Evolutionary conservation across 2,888 invertebrate species (phyloP), one percentile per base, ranked within the genome.

Genomic region (Drosophila suboccidentalis): DNA sequence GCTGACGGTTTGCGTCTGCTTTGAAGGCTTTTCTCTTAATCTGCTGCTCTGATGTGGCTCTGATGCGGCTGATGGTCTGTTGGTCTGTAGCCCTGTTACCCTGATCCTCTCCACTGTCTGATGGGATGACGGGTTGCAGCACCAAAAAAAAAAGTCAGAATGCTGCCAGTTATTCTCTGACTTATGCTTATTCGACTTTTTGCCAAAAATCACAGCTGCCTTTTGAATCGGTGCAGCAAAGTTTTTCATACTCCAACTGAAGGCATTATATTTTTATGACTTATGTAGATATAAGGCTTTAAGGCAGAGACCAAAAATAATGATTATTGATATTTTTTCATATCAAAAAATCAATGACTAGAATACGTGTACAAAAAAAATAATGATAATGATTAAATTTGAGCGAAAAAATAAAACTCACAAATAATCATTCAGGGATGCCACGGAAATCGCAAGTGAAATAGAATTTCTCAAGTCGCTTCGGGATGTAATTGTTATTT

Each of bases 1-100:
- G 64, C 50, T 83, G 82, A 87, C 84, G 73, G 67, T 62, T 62
- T 67, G 49, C 67, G 82, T 87, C 80, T 87, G 87, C 77, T 87
- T 87, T 77, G 82, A 82, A 75, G 85, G 75, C 57, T 86, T 82
- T 84, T 68, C 74, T 69, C 60, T 67, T 84, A 84, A 82, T 68
- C 75, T 72, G 58, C 54, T 51, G 58, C 32, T 34, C 58, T 58
- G 36, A 46, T 38, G 46, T 3, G 38, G 58, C 32, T 36, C 58
- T 58, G 36, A 57, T 36, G 57, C 4, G 36, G 4, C 17, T 51
- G 22, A 22, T 38, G 51, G 50, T 50, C 34, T 50, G 22, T 9
- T 4, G 51, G 50, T 50, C 36, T 50, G 22, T 9, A 1, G 26
- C 26, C 26, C 26, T 5, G 6, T 26, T 26, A 26, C 19, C n/a